phyloP scores from a whole-genome alignment of 2,888 invertebrate species.

The Hetaerina titia region DNA sequence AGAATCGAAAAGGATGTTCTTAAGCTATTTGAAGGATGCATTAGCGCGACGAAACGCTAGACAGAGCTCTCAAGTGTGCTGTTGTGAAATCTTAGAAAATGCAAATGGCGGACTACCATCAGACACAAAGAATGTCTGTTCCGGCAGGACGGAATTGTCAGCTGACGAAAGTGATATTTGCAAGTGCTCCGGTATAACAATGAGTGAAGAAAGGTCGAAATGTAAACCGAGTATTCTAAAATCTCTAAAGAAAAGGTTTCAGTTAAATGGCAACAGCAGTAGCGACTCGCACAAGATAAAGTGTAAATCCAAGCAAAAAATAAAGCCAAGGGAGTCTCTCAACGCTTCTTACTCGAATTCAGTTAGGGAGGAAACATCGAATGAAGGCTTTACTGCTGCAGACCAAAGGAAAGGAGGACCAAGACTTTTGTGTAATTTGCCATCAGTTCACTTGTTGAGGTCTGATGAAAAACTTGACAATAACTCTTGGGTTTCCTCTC shows the following conservation, averaged over 20 bases:
- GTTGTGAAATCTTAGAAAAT: slow-evolving; percentile 70
- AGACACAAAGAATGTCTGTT: slow-evolving; percentile 61
- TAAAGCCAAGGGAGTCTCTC: slow-evolving; percentile 69
- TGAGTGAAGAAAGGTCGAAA: slow-evolving; percentile 59
- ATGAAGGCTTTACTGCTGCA: slow-evolving; percentile 66
- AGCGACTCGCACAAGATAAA: slow-evolving; percentile 68
- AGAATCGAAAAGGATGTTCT: slow-evolving; percentile 70
- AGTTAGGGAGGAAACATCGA: slow-evolving; percentile 66
- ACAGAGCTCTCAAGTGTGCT: slow-evolving; percentile 70
- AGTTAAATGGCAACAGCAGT: slow-evolving; percentile 68
- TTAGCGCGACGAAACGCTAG: slow-evolving; percentile 70
- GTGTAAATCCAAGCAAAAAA: slow-evolving; percentile 70
- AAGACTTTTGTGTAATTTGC: slow-evolving; percentile 33
- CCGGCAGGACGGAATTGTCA: slow-evolving; percentile 46
- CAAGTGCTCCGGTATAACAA: slow-evolving; percentile 68
- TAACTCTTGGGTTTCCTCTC: slow-evolving; percentile 9
- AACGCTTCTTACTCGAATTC: slow-evolving; percentile 47
- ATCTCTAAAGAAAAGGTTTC: slow-evolving; percentile 70
- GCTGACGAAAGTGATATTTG: slow-evolving; percentile 68
- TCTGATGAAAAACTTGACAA: slow-evolving; percentile 42
- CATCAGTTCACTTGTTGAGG: slow-evolving; percentile 56
- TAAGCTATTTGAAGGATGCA: slow-evolving; percentile 70
- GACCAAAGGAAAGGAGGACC: slow-evolving; percentile 51
- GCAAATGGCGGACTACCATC: slow-evolving; percentile 70
- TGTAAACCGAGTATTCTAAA: slow-evolving; percentile 70